phyloP scores from a whole-genome alignment of 1,140 invertebrate genomes.

The Zophobas morio region DNA sequence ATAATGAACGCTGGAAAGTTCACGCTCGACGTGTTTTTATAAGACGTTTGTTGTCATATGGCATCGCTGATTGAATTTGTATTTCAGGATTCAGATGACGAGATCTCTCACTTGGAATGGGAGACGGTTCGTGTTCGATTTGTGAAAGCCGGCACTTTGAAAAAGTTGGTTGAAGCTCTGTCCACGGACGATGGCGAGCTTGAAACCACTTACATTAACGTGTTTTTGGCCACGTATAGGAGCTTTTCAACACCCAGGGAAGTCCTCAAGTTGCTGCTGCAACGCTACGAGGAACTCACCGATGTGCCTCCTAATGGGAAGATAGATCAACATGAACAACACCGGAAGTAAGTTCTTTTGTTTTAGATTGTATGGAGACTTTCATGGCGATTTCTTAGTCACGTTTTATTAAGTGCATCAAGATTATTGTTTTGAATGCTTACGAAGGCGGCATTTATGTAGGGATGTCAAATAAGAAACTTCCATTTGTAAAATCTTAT shows the following conservation, averaged over 20 bases:
- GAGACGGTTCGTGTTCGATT: slow-evolving; percentile 97
- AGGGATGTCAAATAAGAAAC: no score
- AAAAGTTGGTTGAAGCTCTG: slow-evolving; percentile 92
- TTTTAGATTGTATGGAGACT: no score
- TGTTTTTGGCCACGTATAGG: slow-evolving; percentile 95
- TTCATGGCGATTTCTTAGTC: no score
- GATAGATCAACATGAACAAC: slow-evolving; percentile 75
- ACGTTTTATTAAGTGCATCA: no score
- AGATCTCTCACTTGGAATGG: slow-evolving; percentile 98
- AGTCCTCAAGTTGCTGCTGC: slow-evolving; percentile 86
- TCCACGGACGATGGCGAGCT: slow-evolving; percentile 95
- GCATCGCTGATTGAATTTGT: slow-evolving; percentile 11
- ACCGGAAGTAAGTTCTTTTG: slow-evolving; percentile 76
- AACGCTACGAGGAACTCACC: slow-evolving; percentile 81
- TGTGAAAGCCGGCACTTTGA: slow-evolving; percentile 96
- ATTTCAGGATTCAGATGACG: slow-evolving; percentile 86
- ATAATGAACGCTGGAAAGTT: slow-evolving; percentile 16
- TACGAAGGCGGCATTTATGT: no score
- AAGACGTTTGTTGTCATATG: not conserved
- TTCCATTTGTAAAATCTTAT: no score
- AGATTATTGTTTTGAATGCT: no score
- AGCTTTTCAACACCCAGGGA: slow-evolving; percentile 85
- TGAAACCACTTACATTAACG: slow-evolving; percentile 97
- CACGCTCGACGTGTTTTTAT: not conserved
- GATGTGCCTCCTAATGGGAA: slow-evolving; percentile 65